Percentiles rank a stretch among this genome's conserved stretches.
These are phyloP conservation scores for Gopherus evgoodei DNA, from an alignment of 2,113 vertebrate species.

Conservation along the genomic window DNA sequence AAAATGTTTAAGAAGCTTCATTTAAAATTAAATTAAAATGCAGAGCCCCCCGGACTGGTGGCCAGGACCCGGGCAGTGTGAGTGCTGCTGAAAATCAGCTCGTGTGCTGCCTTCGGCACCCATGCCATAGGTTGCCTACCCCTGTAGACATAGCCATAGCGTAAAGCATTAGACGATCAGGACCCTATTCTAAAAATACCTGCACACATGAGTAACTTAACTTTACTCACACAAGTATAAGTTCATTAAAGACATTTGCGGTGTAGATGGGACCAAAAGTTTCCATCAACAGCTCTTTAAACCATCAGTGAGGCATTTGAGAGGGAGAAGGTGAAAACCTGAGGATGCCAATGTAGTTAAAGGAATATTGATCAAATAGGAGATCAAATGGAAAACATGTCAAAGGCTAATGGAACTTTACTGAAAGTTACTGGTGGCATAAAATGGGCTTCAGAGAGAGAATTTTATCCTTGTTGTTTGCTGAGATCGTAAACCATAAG, in stretches of 20 bases:
- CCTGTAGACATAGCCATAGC: neutral
- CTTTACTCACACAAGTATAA: neutral
- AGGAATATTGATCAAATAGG: neutral
- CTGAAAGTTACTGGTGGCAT: constrained; percentile 22
- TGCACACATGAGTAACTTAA: neutral
- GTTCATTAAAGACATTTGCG: neutral
- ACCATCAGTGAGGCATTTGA: neutral
- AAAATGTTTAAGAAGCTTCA: too few species aligned
- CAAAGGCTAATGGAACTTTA: neutral
- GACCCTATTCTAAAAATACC: neutral
- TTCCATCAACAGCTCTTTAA: neutral
- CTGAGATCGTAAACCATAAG: constrained; percentile 8
- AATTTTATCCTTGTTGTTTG: constrained; percentile 9
- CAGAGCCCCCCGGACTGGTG: too few species aligned
- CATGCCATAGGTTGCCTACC: too few species aligned
- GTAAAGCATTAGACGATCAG: neutral
- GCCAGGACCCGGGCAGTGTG: too few species aligned
- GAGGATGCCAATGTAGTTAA: neutral
- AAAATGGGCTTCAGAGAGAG: constrained; percentile 47
- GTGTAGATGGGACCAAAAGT: neutral
- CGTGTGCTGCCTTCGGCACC: too few species aligned
- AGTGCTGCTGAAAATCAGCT: too few species aligned
- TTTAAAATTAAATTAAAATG: too few species aligned
- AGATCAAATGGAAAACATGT: constrained; percentile 13
- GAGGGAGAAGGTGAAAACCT: neutral